Evolutionary conservation across 1,140 invertebrate species (phyloP).

Genomic region (Achatina immaculata): DNA sequence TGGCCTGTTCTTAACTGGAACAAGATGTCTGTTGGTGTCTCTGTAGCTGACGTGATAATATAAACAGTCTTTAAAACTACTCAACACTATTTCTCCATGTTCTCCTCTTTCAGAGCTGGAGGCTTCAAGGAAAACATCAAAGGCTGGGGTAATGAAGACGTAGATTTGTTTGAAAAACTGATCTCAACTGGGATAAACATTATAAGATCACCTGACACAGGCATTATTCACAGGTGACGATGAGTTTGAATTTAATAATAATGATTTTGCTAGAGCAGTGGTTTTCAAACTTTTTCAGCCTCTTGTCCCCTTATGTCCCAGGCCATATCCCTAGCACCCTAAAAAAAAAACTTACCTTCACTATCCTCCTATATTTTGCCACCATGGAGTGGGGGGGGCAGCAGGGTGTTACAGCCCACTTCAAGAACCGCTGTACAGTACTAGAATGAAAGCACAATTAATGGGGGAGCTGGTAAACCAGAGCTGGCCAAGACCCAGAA

Average conservation of each 20-base stretch:
- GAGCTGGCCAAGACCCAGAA: too few species aligned
- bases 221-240: slow-evolving; percentile 3
- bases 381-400: too few species aligned
- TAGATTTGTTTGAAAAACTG: slow-evolving; percentile 19
- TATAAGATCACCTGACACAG: neutral
- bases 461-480: too few species aligned
- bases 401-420: too few species aligned
- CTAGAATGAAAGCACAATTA: too few species aligned
- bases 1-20: too few species aligned
- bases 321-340: neutral
- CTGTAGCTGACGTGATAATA: too few species aligned
- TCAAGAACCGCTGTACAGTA: too few species aligned
- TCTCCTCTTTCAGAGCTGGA: slow-evolving; percentile 14
- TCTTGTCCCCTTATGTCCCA: neutral
- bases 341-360: neutral
- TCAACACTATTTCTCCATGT: neutral
- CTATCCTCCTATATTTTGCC: neutral
- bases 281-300: neutral
- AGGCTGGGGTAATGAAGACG: slow-evolving; percentile 28
- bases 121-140: slow-evolving; percentile 11
- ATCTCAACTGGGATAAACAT: neutral
- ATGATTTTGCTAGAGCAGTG: neutral
- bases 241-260: neutral
- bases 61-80: neutral
- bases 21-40: too few species aligned